phyloP scores from a whole-genome alignment of 2,888 invertebrate genomes.

The Spilarctia lutea region DNA sequence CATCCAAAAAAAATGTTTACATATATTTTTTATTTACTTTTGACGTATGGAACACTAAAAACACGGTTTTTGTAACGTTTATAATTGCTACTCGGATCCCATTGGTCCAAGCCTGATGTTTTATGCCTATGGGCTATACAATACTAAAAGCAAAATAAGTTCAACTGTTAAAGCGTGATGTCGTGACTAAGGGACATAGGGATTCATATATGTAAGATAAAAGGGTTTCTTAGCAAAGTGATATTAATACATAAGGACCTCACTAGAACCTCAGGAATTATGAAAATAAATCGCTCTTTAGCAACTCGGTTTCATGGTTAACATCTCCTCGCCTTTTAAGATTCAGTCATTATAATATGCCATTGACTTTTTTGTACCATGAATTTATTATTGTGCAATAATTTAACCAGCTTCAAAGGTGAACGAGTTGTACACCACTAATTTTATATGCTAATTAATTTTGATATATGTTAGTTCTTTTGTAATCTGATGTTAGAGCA shows the following conservation, averaged over 20 bases:
- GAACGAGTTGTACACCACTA: neutral
- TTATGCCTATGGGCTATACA: too few species aligned
- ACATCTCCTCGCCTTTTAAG: neutral
- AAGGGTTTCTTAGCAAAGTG: neutral
- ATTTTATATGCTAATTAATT: neutral
- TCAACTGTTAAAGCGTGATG: too few species aligned
- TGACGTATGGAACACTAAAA: too few species aligned
- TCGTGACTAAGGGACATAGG: too few species aligned
- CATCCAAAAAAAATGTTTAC: too few species aligned
- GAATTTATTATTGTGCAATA: neutral
- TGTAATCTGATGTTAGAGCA: too few species aligned
- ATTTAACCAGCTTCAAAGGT: neutral
- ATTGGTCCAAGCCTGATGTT: too few species aligned
- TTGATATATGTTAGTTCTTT: neutral
- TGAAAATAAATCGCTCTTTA: neutral
- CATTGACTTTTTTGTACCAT: neutral
- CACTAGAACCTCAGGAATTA: neutral
- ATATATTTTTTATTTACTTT: too few species aligned
- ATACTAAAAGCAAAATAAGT: too few species aligned
- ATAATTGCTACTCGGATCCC: too few species aligned
- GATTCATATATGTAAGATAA: too few species aligned
- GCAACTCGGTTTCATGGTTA: neutral
- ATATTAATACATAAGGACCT: neutral
- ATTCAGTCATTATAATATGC: neutral
- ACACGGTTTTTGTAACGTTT: too few species aligned